Conservation (phyloP, 2,888 invertebrate species). For the Palloptera scutellata region DNA sequence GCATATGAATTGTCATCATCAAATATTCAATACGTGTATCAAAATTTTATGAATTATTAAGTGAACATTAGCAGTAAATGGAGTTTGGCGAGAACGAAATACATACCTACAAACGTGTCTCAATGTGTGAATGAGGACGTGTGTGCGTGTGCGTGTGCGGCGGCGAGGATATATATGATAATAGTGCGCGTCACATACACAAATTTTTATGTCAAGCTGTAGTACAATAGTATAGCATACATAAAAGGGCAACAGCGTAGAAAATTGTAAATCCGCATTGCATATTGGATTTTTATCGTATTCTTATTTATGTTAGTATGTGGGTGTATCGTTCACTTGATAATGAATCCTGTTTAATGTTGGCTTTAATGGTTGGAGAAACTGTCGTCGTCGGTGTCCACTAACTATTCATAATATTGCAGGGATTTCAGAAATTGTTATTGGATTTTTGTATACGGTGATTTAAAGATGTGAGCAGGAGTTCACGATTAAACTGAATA, state of each 20-base stretch:
- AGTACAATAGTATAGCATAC: background rate
- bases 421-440: conserved; percentile 1
- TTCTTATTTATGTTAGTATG: conserved; percentile 11
- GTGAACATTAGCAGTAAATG: conserved; percentile 19
- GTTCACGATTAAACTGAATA: too few species aligned
- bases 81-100: background rate
- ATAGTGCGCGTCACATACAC: too few species aligned
- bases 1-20: conserved; percentile 4
- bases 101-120: too few species aligned
- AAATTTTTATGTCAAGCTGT: background rate
- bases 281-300: conserved; percentile 5
- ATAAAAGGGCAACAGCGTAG: background rate
- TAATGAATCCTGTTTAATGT: conserved; percentile 25
- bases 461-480: background rate
- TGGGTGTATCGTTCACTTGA: background rate
- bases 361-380: conserved; percentile 24
- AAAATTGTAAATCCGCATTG: conserved; percentile 1
- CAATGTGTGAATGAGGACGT: too few species aligned
- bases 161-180: too few species aligned
- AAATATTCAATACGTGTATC: conserved; percentile 23
- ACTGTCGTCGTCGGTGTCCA: background rate
- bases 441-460: conserved; percentile 13
- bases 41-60: conserved; percentile 30
- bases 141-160: too few species aligned
- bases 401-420: too few species aligned